These are phyloP conservation scores for Orthosia incerta DNA, from an alignment of 2,888 invertebrate genomes.

Conservation along the genomic window DNA sequence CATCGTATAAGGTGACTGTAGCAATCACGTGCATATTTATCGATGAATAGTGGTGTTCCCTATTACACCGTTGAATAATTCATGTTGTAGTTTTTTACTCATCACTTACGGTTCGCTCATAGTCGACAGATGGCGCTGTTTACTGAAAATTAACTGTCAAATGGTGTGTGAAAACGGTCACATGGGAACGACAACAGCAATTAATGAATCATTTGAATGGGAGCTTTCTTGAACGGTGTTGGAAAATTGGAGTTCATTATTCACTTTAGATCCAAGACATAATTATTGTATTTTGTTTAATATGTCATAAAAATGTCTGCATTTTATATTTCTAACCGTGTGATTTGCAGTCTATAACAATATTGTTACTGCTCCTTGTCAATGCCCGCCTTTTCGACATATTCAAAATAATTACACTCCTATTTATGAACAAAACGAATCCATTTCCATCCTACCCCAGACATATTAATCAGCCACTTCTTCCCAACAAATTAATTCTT, in stretches of 20 bases:
- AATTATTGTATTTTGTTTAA: neutral
- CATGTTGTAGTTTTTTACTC: slow-evolving; percentile 81
- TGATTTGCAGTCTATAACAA: neutral
- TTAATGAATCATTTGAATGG: slow-evolving; percentile 46
- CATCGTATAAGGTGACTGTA: neutral
- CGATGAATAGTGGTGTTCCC: slow-evolving; percentile 51
- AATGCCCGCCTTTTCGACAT: neutral
- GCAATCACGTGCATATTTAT: slow-evolving; percentile 5
- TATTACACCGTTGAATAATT: slow-evolving; percentile 76
- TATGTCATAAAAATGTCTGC: no score
- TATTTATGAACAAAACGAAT: slow-evolving; percentile 34
- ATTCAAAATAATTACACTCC: neutral
- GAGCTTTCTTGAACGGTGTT: slow-evolving; percentile 17
- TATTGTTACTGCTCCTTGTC: no score
- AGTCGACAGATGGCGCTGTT: slow-evolving; percentile 84
- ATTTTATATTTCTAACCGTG: neutral
- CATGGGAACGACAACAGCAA: slow-evolving; percentile 53
- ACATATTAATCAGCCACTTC: slow-evolving; percentile 45
- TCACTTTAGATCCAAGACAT: neutral
- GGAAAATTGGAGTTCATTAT: slow-evolving; percentile 7
- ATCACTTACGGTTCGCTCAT: slow-evolving; percentile 69
- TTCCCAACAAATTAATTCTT: slow-evolving; percentile 37
- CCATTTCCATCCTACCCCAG: slow-evolving; percentile 42
- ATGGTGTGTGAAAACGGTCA: slow-evolving; percentile 72
- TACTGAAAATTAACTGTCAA: slow-evolving; percentile 80